These are phyloP conservation scores for Eristalinus sepulchralis DNA, from an alignment of 2,888 invertebrate genomes.

Conservation along the genomic window DNA sequence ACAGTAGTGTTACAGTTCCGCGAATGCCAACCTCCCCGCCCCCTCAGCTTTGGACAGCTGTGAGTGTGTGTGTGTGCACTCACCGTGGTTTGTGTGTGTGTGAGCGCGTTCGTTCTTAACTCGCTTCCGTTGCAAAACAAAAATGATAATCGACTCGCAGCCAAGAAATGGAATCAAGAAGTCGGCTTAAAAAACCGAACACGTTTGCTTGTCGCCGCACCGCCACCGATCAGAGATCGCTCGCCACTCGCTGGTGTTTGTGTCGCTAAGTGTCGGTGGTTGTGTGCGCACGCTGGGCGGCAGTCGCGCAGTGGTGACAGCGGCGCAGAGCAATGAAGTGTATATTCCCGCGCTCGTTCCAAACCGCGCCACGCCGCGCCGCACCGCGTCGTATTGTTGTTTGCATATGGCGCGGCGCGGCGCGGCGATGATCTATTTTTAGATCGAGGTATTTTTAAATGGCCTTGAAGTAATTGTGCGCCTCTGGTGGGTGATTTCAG, in stretches of 20 bases:
- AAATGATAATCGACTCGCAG: constrained; percentile 7
- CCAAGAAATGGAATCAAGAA: constrained; percentile 16
- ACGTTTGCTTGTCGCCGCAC: constrained; percentile 42
- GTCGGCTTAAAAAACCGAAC: constrained; percentile 46
- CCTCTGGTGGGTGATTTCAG: constrained; percentile 69
- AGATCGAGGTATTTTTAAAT: constrained; percentile 77
- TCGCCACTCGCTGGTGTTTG: constrained; percentile 1
- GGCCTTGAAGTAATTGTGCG: constrained; percentile 75
- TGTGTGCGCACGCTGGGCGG: background rate
- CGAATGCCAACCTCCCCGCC: too few species aligned
- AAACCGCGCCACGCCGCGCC: constrained; percentile 19
- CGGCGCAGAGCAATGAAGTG: background rate
- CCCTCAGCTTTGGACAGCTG: too few species aligned
- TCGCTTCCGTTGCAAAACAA: constrained; percentile 53
- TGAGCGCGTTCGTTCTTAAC: background rate
- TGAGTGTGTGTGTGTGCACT: constrained; percentile 13
- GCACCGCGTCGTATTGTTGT: constrained; percentile 41
- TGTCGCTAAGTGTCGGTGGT: constrained; percentile 26
- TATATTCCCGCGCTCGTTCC: constrained; percentile 4
- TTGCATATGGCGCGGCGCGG: constrained; percentile 72
- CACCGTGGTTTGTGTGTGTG: constrained; percentile 16
- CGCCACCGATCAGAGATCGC: background rate
- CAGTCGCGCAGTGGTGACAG: constrained; percentile 30
- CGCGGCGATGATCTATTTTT: constrained; percentile 75
- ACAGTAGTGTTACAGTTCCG: constrained; percentile 57